Evolutionary conservation across 2,888 invertebrate genomes (phyloP).

Genomic region (Patella depressa): DNA sequence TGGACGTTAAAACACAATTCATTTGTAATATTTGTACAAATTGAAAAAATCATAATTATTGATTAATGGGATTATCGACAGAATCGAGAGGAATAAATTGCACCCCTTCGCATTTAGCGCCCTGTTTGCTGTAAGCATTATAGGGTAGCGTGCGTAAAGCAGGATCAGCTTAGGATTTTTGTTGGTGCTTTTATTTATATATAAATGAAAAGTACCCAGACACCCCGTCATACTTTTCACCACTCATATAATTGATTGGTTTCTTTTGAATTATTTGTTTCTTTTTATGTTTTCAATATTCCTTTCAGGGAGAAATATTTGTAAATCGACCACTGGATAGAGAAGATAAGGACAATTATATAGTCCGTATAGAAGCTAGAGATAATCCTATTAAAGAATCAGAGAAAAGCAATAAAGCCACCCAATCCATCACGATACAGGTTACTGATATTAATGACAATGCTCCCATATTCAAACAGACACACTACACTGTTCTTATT

Average conservation of each 20-base stretch:
- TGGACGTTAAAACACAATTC: too few relatives aligned
- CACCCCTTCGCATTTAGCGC: too few relatives aligned
- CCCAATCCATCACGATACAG: slow-evolving; percentile 24
- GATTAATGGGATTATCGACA: too few relatives aligned
- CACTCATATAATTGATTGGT: neutral
- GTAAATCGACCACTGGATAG: slow-evolving; percentile 78
- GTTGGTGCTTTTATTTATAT: too few relatives aligned
- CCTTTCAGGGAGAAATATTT: slow-evolving; percentile 55
- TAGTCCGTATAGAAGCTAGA: slow-evolving; percentile 80
- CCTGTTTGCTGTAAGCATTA: too few relatives aligned
- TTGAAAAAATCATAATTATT: too few relatives aligned
- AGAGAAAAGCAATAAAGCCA: slow-evolving; percentile 31
- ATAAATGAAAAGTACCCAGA: too few relatives aligned
- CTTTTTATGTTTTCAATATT: neutral
- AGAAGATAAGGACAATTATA: slow-evolving; percentile 80
- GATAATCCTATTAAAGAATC: slow-evolving; percentile 78
- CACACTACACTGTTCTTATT: slow-evolving; percentile 76
- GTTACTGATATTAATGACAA: slow-evolving; percentile 47
- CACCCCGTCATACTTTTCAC: too few relatives aligned
- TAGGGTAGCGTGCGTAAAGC: too few relatives aligned
- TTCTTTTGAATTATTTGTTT: neutral
- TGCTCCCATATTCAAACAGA: slow-evolving; percentile 79
- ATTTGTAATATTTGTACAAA: too few relatives aligned
- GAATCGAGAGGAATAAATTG: too few relatives aligned
- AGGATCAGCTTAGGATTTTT: too few relatives aligned